Evolutionary conservation across 2,797 vertebrate species (phyloP).

Genomic region (Myotis pilosus): DNA sequence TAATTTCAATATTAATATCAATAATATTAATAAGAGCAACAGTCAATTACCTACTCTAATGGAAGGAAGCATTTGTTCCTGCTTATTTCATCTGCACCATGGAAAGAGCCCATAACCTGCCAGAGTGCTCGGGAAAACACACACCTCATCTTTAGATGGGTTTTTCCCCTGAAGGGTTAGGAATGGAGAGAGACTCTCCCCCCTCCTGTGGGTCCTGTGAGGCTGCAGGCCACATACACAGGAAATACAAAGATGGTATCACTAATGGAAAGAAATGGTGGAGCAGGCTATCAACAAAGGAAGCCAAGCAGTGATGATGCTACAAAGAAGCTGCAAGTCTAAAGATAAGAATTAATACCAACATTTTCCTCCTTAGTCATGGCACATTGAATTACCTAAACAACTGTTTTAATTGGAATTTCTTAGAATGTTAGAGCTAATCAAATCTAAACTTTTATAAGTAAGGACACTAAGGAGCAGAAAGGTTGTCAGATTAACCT

Average conservation of each 20-base stretch:
- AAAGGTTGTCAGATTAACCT: constrained; percentile 8
- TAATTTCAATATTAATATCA: not conserved
- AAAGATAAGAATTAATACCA: not conserved
- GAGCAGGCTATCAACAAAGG: not conserved
- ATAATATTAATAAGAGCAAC: not conserved
- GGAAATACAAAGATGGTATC: not conserved
- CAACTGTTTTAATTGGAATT: not conserved
- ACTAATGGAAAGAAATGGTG: not conserved
- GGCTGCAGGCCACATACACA: not conserved
- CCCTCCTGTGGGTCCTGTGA: not conserved
- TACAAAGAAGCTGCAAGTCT: not conserved
- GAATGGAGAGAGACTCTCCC: not conserved
- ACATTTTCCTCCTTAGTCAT: not conserved
- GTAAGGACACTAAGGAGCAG: not conserved
- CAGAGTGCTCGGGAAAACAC: not conserved
- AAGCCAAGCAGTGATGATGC: not conserved
- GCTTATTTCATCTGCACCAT: not conserved
- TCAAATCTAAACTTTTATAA: not conserved
- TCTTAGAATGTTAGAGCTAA: not conserved
- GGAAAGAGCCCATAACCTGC: not conserved
- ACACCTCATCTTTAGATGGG: not conserved
- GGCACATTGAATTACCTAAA: not conserved
- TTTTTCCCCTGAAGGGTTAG: not conserved
- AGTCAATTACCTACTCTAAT: not conserved
- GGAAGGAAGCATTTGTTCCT: not conserved